Evolutionary conservation across 2,797 vertebrate genomes (phyloP).

Genomic region (Cirrhinus mrigala): DNA sequence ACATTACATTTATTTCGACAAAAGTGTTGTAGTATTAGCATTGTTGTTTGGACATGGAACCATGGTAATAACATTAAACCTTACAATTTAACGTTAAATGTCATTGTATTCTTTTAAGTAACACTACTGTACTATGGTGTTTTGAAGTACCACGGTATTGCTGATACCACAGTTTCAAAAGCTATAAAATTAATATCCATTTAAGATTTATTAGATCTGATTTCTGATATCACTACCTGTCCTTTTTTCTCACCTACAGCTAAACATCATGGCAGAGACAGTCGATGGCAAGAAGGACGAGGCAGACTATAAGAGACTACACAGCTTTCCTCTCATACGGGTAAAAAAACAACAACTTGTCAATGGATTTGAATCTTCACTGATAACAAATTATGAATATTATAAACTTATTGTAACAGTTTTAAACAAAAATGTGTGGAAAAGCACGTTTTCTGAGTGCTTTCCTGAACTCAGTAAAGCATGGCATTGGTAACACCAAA

Average conservation of each 20-base stretch:
- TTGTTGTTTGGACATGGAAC: background rate
- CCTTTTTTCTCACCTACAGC: background rate
- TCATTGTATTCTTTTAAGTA: background rate
- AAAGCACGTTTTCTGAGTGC: background rate
- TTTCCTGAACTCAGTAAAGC: background rate
- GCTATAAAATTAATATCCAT: background rate
- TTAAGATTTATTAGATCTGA: background rate
- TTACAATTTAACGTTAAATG: background rate
- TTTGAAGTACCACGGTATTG: background rate
- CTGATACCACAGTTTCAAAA: background rate
- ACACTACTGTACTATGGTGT: background rate
- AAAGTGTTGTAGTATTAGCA: background rate
- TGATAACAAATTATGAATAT: background rate
- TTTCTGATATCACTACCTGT: background rate
- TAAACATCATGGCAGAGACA: constrained; percentile 65
- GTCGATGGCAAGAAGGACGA: constrained; percentile 84
- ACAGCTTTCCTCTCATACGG: constrained; percentile 85
- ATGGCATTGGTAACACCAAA: background rate
- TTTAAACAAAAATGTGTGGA: background rate
- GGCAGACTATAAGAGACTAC: constrained; percentile 85
- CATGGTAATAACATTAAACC: background rate
- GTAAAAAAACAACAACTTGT: constrained; percentile 69
- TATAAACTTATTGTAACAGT: background rate
- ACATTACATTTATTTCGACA: background rate
- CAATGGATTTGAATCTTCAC: background rate